Evolutionary conservation across 2,797 vertebrate species (phyloP).

Genomic region (Lateolabrax maculatus): DNA sequence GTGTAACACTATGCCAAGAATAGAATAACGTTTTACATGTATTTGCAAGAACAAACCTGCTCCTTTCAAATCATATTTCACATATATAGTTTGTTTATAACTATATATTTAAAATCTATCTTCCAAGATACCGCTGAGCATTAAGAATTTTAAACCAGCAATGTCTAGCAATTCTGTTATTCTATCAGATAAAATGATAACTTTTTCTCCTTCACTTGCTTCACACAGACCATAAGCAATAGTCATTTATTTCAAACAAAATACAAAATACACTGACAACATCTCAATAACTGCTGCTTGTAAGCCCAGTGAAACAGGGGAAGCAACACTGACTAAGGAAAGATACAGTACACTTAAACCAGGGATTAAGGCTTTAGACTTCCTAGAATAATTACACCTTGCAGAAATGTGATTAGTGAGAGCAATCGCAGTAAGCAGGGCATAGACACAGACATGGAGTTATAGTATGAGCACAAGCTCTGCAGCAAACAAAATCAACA

Average conservation of each 20-base stretch:
- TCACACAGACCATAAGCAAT: not conserved
- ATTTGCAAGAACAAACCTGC: not conserved
- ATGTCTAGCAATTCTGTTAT: not conserved
- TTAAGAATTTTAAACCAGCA: not conserved
- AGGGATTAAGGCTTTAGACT: constrained; percentile 72
- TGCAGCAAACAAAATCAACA: constrained; percentile 31
- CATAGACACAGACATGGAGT: constrained; percentile 35
- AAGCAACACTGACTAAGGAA: constrained; percentile 70
- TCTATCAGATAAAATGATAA: not conserved
- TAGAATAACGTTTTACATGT: not conserved
- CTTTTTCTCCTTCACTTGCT: not conserved
- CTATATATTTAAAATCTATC: not conserved
- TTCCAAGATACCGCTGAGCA: not conserved
- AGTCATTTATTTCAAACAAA: constrained; percentile 11
- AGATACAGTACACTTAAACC: constrained; percentile 59
- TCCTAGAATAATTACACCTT: constrained; percentile 71
- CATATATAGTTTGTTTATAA: not conserved
- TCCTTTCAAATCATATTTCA: not conserved
- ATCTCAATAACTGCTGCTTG: constrained; percentile 19
- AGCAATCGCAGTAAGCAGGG: constrained; percentile 56
- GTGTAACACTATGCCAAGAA: not conserved
- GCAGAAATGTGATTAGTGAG: constrained; percentile 76
- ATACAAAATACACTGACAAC: constrained; percentile 11
- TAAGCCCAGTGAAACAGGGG: constrained; percentile 38
- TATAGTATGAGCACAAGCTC: constrained; percentile 32